Conservation (phyloP, 1,140 invertebrate species). For the Andrena cerasifolii region DNA sequence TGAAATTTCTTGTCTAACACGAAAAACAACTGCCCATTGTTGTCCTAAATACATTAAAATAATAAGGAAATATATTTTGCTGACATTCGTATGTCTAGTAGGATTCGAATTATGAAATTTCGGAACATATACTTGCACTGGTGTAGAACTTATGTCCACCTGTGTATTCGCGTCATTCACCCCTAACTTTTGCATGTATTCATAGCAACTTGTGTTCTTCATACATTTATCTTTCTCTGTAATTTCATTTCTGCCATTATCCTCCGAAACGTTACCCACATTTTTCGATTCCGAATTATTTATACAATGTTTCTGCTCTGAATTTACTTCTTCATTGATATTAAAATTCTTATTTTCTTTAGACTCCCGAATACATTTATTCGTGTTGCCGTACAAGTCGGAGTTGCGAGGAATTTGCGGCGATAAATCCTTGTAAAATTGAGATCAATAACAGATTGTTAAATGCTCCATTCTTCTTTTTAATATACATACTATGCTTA, state of each 20-base stretch:
- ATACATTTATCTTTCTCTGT: background rate
- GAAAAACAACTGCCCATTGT: conserved; percentile 50
- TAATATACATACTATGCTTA: conserved; percentile 5
- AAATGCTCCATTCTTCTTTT: background rate
- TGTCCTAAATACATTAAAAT: conserved; percentile 48
- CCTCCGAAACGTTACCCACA: background rate
- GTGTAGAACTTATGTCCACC: conserved; percentile 14
- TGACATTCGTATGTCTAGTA: background rate
- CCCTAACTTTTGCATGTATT: background rate
- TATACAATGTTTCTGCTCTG: conserved; percentile 48
- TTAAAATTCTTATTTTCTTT: background rate
- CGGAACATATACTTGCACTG: conserved; percentile 31
- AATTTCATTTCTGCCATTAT: background rate
- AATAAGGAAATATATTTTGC: background rate
- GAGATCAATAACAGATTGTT: background rate
- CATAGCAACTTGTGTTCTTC: background rate
- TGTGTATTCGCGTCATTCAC: conserved; percentile 28
- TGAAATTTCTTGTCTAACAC: conserved; percentile 55
- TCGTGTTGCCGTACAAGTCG: background rate
- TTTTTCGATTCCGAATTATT: conserved; percentile 25
- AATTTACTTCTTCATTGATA: background rate
- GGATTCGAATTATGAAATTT: background rate
- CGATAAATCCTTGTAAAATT: background rate
- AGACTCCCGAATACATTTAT: background rate
- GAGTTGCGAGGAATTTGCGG: background rate